Conservation (phyloP, 53 echinoderm and acorn worm species). For the Temnopleurus reevesii region DNA sequence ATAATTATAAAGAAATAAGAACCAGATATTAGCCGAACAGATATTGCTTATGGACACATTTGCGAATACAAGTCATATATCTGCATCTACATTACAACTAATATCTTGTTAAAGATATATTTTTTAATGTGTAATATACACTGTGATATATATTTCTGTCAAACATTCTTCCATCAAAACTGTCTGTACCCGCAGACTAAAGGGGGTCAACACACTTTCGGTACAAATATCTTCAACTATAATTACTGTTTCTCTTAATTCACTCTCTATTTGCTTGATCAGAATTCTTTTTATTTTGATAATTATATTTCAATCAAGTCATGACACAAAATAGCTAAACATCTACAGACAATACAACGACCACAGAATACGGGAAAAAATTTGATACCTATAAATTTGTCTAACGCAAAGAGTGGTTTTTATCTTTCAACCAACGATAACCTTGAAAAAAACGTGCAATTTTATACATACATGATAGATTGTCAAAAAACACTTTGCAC, state of each 20-base stretch:
- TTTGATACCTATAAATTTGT: slow-evolving; percentile 16
- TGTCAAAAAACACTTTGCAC: slow-evolving; percentile 49
- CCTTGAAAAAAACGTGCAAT: slow-evolving; percentile 30
- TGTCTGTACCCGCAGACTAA: slow-evolving; percentile 8
- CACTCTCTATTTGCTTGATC: slow-evolving; percentile 1
- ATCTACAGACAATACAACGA: slow-evolving; percentile 35
- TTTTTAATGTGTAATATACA: too few species aligned
- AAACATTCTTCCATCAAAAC: not conserved
- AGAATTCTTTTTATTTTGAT: not conserved
- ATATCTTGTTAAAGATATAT: too few species aligned
- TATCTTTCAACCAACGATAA: not conserved
- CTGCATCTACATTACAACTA: too few species aligned
- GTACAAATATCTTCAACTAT: slow-evolving; percentile 7
- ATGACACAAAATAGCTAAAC: slow-evolving; percentile 44
- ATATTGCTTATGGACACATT: too few species aligned
- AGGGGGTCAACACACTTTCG: not conserved
- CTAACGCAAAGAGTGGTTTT: slow-evolving; percentile 9
- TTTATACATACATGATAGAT: slow-evolving; percentile 48
- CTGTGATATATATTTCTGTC: too few species aligned
- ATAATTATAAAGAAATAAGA: too few species aligned
- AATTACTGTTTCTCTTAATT: not conserved
- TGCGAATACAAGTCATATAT: too few species aligned
- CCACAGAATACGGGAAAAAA: slow-evolving; percentile 32
- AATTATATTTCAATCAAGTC: slow-evolving; percentile 35
- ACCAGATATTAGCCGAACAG: too few species aligned